Base-by-base conservation (phyloP, 2,113 vertebrate genomes). In the Channa maculata region DNA sequence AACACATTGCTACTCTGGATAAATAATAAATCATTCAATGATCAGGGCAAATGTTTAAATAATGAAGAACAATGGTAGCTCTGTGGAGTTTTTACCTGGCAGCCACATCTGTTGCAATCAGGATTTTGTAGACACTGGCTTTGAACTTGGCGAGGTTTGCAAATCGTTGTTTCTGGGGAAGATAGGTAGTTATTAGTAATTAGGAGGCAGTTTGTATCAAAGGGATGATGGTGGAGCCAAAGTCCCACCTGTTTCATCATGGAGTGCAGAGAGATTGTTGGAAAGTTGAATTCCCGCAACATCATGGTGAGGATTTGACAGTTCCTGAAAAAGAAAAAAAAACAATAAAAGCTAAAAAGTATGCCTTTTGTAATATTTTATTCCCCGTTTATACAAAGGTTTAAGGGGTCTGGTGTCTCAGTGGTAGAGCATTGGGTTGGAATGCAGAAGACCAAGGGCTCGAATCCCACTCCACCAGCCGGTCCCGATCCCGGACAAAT, bases 281-380 rank as follows among this genome's bases (percentile, higher is more conserved):
- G 97, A 48, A 99, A 99, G 49, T 4, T 94, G 84, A 94, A 97
- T n/a, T 89, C 93, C 2, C 91, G 94, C 4, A 99, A 93, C 97
- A 99, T 98, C 97, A 99, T 98, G 55, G 96, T 96, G 65, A 99
- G 88, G 60, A 98, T 90, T 69, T 99, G 97, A 75, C 97, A 99
- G 84, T 91, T 95, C 84, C 98, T 99, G 34, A n/a, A 48, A 24
- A 14, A n/a, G n/a, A n/a, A 53, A 46, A 50, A n/a, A 10, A 4
- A 34, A 50, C 15, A 41, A n/a, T 24, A n/a, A 34, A 43, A 41
- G 49, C 49, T n/a, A 13, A 39, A 49, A 8, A 54, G 24, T 24
- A 24, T 24, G 24, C 1, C 24, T 1, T 24, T 24, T 24, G 24
- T 24, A 24, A 24, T 24, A 24, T 24, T 24, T 24, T 24, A 24